phyloP scores from a whole-genome alignment of 2,888 invertebrate genomes.

The Conchocele bisecta region DNA sequence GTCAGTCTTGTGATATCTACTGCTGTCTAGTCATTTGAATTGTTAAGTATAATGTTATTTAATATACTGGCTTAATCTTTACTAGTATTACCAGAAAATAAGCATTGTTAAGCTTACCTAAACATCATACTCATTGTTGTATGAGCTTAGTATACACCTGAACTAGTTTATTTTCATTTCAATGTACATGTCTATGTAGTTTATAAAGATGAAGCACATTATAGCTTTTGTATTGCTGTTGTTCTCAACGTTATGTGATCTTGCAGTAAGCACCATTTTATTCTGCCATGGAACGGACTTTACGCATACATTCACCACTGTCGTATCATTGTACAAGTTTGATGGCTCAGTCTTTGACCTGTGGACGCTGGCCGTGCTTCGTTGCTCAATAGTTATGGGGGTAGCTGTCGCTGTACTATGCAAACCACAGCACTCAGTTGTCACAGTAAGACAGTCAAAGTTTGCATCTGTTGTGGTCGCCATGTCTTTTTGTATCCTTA shows the following conservation, averaged over 20 bases:
- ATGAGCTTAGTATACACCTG: no score
- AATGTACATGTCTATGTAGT: no score
- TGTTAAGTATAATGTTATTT: no score
- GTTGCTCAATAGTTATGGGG: slow-evolving; percentile 60
- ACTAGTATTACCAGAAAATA: no score
- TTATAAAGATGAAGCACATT: slow-evolving; percentile 35
- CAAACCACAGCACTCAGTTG: slow-evolving; percentile 45
- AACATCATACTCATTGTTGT: no score
- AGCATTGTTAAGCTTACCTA: no score
- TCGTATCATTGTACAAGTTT: slow-evolving; percentile 49
- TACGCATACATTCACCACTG: slow-evolving; percentile 38
- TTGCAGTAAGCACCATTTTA: slow-evolving; percentile 51
- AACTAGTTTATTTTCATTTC: no score
- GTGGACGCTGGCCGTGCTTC: slow-evolving; percentile 62
- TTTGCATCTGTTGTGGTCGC: slow-evolving; percentile 27
- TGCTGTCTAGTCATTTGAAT: no score
- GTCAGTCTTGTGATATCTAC: no score
- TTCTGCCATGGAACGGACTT: slow-evolving; percentile 64
- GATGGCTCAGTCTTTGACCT: slow-evolving; percentile 66
- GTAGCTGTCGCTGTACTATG: slow-evolving; percentile 53
- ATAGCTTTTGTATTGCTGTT: slow-evolving; percentile 5
- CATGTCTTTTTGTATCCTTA: slow-evolving; percentile 57
- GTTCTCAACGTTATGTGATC: slow-evolving; percentile 38
- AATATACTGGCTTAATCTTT: no score
- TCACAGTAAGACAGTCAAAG: slow-evolving; percentile 43